phyloP scores from a whole-genome alignment of 2,888 invertebrate genomes.

The Ichneumoninae sp. region DNA sequence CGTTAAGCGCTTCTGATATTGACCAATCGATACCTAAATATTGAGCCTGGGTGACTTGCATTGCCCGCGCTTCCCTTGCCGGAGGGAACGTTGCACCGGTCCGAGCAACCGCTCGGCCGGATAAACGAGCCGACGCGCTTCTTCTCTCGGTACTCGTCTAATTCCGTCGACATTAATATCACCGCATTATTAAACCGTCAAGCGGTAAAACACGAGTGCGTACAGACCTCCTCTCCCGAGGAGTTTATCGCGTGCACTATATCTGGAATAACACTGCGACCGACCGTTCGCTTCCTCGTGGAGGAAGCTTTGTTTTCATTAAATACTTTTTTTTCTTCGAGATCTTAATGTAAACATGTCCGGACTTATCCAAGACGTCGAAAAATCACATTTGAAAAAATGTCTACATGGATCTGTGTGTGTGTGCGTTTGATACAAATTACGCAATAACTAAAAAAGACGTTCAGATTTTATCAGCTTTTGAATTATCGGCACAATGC shows the following conservation, averaged over 20 bases:
- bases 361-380: too few relatives aligned
- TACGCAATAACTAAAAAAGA: too few relatives aligned
- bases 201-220: conserved; percentile 39
- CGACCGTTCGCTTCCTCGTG: not conserved
- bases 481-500: too few relatives aligned
- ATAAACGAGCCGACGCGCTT: conserved; percentile 15
- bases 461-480: too few relatives aligned
- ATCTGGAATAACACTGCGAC: conserved; percentile 17
- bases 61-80: not conserved
- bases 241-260: not conserved
- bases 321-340: too few relatives aligned
- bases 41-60: not conserved
- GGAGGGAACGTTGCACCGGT: not conserved
- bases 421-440: too few relatives aligned
- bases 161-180: conserved; percentile 45
- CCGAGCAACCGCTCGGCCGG: not conserved
- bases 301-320: too few relatives aligned
- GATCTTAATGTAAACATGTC: too few relatives aligned
- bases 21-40: not conserved
- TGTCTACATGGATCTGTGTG: too few relatives aligned
- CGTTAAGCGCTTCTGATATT: too few relatives aligned
- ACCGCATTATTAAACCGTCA: conserved; percentile 32
- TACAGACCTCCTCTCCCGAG: not conserved
- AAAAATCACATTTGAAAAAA: too few relatives aligned
- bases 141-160: conserved; percentile 21